phyloP scores from a whole-genome alignment of 2,888 invertebrate genomes.

The Hemistola chrysoprasaria region DNA sequence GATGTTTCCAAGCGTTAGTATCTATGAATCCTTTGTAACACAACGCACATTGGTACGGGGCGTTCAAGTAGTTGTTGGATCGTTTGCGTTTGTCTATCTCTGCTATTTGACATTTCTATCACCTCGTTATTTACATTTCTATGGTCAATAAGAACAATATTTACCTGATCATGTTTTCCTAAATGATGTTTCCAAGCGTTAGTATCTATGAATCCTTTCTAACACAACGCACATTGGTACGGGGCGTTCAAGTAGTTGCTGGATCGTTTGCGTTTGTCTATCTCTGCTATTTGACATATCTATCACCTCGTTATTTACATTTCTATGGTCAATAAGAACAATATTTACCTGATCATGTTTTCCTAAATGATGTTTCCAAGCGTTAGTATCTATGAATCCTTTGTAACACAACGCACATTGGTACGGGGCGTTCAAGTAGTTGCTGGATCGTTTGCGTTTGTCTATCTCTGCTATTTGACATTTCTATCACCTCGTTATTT shows the following conservation, averaged over 20 bases:
- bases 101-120: too few relatives aligned
- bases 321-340: too few relatives aligned
- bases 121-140: too few relatives aligned
- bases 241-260: conserved; percentile 64
- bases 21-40: too few relatives aligned
- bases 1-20: too few relatives aligned
- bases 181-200: conserved; percentile 66
- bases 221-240: conserved; percentile 65
- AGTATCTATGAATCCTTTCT: conserved; percentile 67
- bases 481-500: too few relatives aligned
- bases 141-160: too few relatives aligned
- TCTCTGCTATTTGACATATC: conserved; percentile 65
- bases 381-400: conserved; percentile 65
- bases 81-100: conserved; percentile 63
- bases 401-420: conserved; percentile 67
- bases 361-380: conserved; percentile 63
- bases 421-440: conserved; percentile 63
- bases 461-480: conserved; percentile 63
- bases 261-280: conserved; percentile 55
- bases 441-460: conserved; percentile 56
- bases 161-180: conserved; percentile 62
- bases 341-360: conserved; percentile 61
- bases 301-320: too few relatives aligned
- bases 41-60: too few relatives aligned
- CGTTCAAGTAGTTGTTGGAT: too few relatives aligned